Base-by-base conservation (phyloP, 2,888 invertebrate genomes). In the Taenaris catops region DNA sequence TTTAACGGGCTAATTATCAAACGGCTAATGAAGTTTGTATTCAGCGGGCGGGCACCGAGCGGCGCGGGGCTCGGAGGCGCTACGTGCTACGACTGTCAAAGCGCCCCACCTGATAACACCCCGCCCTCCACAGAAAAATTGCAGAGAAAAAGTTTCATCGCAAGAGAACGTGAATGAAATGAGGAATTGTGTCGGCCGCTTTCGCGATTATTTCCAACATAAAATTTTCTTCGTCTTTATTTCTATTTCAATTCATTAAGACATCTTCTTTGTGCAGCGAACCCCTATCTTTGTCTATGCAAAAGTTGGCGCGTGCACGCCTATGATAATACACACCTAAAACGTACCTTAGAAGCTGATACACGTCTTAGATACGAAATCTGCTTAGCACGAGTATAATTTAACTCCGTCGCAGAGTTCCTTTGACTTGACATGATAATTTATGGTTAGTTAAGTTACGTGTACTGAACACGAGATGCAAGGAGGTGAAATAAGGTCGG, bases 1-100 rank as follows among this genome's bases (percentile, higher is more conserved):
- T 79, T 84, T 84, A 83, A 83, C 86, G 76, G 80, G 80, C 83
- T 86, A 87, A 87, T 87, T 87, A 86, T 86, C 83, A 83, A 84
- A 80, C 79, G 79, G 78, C 87, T 87, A 87, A 87, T 87, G 86
- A 87, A 87, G 86, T 87, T 86, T 86, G 84, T 86, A 84, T 86
- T 83, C 84, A 80, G 66, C 75, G 79, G 75, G 78, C 71, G 78
- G 69, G 73, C 58, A 47, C 52, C 53, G 68, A 63, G 65, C 61
- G 50, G 62, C 63, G 63, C 65, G 69, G 64, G 65, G 66, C 62
- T 58, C 61, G 60, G 60, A 56, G 60, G 62, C 63, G 62, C 67
- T 75, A 84, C 86, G 86, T 86, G 84, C 73, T 55, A 58, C 63
- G 86, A 80, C 81, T 86, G 61, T 62, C 66, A 75, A 83, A 63